Conservation (phyloP, 2,113 vertebrate genomes). For the Pollimyrus isidori region DNA sequence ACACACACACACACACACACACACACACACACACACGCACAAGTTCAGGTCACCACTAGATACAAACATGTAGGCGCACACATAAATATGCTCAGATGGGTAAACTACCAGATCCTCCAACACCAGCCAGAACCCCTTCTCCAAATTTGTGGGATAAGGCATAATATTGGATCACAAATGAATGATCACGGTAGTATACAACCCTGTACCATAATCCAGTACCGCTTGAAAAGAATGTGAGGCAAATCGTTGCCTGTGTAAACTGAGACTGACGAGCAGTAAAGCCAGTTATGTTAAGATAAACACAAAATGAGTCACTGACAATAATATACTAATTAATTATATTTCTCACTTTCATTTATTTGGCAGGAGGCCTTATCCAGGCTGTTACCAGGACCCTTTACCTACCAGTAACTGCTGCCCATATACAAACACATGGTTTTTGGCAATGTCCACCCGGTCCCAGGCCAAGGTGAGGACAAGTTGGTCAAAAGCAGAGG, state of each 20-base stretch:
- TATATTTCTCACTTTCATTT: neutral
- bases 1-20: conserved; percentile 1
- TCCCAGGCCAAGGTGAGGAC: conserved; percentile 96
- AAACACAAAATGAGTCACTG: neutral
- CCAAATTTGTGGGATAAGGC: neutral
- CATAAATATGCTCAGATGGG: neutral
- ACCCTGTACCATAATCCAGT: neutral
- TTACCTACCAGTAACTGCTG: conserved; percentile 90
- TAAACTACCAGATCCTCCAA: neutral
- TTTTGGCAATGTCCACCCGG: conserved; percentile 97
- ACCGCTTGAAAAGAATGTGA: neutral
- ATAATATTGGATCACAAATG: neutral
- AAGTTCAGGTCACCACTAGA: neutral
- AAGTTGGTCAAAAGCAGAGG: conserved; percentile 92
- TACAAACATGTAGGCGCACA: neutral
- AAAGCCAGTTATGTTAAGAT: neutral
- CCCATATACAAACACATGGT: conserved; percentile 97
- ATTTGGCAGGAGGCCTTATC: neutral
- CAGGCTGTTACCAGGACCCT: neutral
- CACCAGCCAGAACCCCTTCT: neutral
- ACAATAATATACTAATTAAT: neutral
- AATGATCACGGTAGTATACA: neutral
- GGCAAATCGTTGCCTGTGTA: neutral
- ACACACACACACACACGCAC: neutral
- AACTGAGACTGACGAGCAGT: neutral